Base-by-base conservation (phyloP, 2,113 vertebrate species). In the Gavia stellata region DNA sequence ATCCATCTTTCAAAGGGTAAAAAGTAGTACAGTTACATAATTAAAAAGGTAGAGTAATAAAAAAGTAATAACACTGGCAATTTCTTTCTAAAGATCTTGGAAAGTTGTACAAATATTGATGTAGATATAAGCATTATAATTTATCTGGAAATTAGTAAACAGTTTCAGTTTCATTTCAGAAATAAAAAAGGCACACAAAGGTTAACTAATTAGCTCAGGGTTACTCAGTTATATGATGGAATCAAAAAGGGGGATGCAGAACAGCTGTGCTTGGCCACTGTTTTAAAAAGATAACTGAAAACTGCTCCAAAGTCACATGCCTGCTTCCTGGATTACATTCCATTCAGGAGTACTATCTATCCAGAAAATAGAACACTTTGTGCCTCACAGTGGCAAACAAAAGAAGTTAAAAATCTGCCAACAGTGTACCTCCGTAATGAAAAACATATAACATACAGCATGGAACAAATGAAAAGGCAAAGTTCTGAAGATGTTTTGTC, bases 1-100 rank as follows among this genome's bases (percentile, higher is more conserved):
- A 95, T 67, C 29, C 49, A 38, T 66, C 34, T 96, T 95, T 89
- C 86, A 96, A 86, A 94, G 33, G 31, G 56, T 89, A 96, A 91
- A 91, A 89, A 71, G 44, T 82, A 93, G 87, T 49, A 65, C 42
- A 91, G 62, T 75, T 82, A 86, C 45, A 91, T 53, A 94, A 90
- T 94, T 94, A 5, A 92, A 94, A 94, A 91, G 25, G 52, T 84
- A 50, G 52, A 85, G 50, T 59, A 78, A 90, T 88, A 79, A 90
- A 95, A 96, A 94, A 73, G 63, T 70, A 78, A 85, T 70, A 90
- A 73, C 15, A 55, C 31, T 8, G 36, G 70, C 29, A 87, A 72
- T 26, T 85, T 93, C 33, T 92, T 94, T 80, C 58, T 88, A 71
- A 84, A 97, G 56, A 55, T 56, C 53, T 81, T 55, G 29, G 17